Conservation (phyloP, 1,140 invertebrate genomes). For the Gonatopus flavifemur region DNA sequence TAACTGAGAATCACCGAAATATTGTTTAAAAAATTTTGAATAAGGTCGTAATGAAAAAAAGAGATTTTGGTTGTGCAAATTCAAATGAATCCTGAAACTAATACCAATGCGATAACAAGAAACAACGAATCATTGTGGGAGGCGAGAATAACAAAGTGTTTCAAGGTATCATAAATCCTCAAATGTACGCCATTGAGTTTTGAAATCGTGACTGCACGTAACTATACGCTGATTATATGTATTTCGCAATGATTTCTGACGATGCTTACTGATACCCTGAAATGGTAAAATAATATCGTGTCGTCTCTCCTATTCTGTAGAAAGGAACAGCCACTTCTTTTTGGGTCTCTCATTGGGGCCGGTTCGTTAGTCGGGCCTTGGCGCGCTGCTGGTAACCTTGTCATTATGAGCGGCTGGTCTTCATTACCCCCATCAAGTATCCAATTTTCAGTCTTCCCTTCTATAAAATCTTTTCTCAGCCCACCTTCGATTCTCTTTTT, state of each 20-base stretch:
- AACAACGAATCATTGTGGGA: no score
- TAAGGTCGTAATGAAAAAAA: no score
- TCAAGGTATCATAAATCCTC: no score
- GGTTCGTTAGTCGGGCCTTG: conserved; percentile 53
- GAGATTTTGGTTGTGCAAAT: no score
- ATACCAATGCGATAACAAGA: no score
- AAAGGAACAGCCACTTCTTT: conserved; percentile 17
- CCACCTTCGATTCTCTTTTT: conserved; percentile 11
- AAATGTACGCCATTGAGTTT: no score
- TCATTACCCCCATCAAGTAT: conserved; percentile 39
- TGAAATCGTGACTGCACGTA: conserved; percentile 44
- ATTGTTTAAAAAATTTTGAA: no score
- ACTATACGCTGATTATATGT: conserved; percentile 50
- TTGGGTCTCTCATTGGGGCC: conserved; percentile 37
- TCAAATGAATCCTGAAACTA: no score
- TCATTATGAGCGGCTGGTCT: conserved; percentile 52
- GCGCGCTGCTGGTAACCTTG: conserved; percentile 51
- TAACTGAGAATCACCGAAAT: no score
- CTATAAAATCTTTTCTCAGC: conserved; percentile 26
- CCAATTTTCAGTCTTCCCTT: conserved; percentile 36
- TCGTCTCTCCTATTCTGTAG: conserved; percentile 39
- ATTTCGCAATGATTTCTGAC: conserved; percentile 53
- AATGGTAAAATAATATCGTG: conserved; percentile 54
- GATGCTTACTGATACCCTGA: conserved; percentile 43
- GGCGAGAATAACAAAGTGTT: no score